Conservation (phyloP, 1,140 invertebrate genomes). For the Dreissena polymorpha region DNA sequence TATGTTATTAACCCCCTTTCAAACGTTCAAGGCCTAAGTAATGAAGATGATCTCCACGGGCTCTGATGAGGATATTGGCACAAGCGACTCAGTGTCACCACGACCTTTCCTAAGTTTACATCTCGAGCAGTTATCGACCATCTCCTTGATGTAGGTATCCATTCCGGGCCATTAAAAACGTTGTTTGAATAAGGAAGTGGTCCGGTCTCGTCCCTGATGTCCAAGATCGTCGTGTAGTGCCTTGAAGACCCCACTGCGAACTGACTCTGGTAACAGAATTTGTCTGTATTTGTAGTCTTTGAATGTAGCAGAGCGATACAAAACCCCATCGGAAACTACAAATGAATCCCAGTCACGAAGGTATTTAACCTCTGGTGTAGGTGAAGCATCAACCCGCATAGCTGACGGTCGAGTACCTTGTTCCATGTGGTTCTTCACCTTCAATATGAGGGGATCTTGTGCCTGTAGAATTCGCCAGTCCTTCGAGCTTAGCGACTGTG, state of each 20-base stretch:
- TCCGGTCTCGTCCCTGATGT: slow-evolving; percentile 26
- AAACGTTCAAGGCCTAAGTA: slow-evolving; percentile 49
- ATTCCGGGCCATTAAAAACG: slow-evolving; percentile 39
- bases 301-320: not conserved
- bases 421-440: not conserved
- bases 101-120: not conserved
- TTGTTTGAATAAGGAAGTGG: slow-evolving; percentile 11
- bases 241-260: not conserved
- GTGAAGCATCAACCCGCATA: not conserved
- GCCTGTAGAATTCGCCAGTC: not conserved
- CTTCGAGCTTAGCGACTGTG: not conserved
- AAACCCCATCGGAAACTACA: not conserved
- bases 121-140: not conserved
- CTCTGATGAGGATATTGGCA: not conserved
- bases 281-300: not conserved
- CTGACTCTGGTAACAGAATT: not conserved
- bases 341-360: slow-evolving; percentile 9
- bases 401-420: not conserved
- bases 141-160: slow-evolving; percentile 9
- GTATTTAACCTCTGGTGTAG: slow-evolving; percentile 6
- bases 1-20: slow-evolving; percentile 43
- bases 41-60: slow-evolving; percentile 55
- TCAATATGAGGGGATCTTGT: slow-evolving; percentile 6
- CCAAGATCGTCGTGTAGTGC: not conserved
- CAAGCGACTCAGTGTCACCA: not conserved